Conservation (phyloP, 1,140 invertebrate species). For the Scylla paramamosain region DNA sequence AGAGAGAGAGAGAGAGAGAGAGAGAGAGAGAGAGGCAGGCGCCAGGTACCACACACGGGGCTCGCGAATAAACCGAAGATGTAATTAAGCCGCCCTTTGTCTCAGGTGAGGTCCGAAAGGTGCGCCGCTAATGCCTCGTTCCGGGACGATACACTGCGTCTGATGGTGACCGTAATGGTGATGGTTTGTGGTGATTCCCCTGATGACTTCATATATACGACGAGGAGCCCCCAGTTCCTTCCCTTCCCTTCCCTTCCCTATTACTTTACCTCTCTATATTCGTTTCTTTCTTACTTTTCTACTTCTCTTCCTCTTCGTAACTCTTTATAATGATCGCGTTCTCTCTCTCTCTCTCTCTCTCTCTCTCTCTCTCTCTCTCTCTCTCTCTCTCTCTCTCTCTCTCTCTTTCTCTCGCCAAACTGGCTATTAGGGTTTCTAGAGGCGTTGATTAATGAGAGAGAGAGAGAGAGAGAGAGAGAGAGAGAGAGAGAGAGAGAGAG, state of each 20-base stretch:
- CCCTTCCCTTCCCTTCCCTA: not conserved
- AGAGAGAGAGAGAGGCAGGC: not conserved
- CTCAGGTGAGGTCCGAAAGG: slow-evolving; percentile 57
- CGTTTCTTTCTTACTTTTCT: not conserved
- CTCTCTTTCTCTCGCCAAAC: slow-evolving; percentile 18
- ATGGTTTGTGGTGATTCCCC: slow-evolving; percentile 41
- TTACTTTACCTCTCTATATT: not conserved
- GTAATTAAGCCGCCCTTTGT: slow-evolving; percentile 68
- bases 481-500: slow-evolving; percentile 30
- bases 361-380: not conserved
- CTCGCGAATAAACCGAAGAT: slow-evolving; percentile 60
- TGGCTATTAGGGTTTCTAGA: not conserved
- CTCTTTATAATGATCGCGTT: no score
- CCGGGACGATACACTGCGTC: slow-evolving; percentile 50
- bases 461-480: slow-evolving; percentile 46
- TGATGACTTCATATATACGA: slow-evolving; percentile 65
- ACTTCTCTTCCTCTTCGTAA: not conserved
- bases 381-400: slow-evolving; percentile 1
- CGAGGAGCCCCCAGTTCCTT: not conserved
- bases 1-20: not conserved
- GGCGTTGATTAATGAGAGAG: slow-evolving; percentile 16
- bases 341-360: no score
- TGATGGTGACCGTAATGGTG: slow-evolving; percentile 54
- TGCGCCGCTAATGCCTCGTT: slow-evolving; percentile 56
- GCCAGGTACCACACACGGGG: slow-evolving; percentile 31